Base-by-base conservation (phyloP, 2,113 vertebrate species). In the Misgurnus anguillicaudatus region DNA sequence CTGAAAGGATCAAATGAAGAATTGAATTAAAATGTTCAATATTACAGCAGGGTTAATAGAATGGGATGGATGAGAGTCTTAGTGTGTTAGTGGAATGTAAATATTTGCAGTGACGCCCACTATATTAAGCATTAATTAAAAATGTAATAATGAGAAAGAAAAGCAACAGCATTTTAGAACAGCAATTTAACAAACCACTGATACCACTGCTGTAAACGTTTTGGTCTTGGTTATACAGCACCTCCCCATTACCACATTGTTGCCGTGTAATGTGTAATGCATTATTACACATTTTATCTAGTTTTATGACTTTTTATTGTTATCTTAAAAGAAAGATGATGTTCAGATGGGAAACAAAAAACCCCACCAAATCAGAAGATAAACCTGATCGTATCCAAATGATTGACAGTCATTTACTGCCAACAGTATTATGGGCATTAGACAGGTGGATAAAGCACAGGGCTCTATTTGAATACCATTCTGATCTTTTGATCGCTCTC, bases 331-430 rank as follows among this genome's bases (percentile, higher is more conserved):
- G 51, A 39, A 55, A 19, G 8, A 55, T 55, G n/a, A 58, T 60
- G 10, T 45, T 9, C 19, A 17, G 39, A 16, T 74, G 21, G 8
- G 57, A 45, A 58, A 48, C 38, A 19, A 24, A 39, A 60, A 17
- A 31, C 2, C 10, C 3, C 11, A 8, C 39, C 45, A 39, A 66
- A 83, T 45, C 41, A 38, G 11, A 39, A 77, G 83, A 82, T 77
- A 77, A 82, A 76, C 39, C 75, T 38, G 13, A 38, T 74, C 24
- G 16, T 58, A 65, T 76, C 61, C 75, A 41, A 39, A 61, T 10
- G 71, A 70, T 47, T 84, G 84, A 69, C 78, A 84, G 60, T 57
- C 42, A 75, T 76, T 82, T 68, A 73, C 73, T 75, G 64, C 76
- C 79, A 64, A 24, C 21, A 38, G 60, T 48, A 77, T 80, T 77